Percentiles rank a stretch among this genome's conserved stretches.
Conservation (phyloP, 2,888 invertebrate genomes). For the Fissipunctia ypsillon region DNA sequence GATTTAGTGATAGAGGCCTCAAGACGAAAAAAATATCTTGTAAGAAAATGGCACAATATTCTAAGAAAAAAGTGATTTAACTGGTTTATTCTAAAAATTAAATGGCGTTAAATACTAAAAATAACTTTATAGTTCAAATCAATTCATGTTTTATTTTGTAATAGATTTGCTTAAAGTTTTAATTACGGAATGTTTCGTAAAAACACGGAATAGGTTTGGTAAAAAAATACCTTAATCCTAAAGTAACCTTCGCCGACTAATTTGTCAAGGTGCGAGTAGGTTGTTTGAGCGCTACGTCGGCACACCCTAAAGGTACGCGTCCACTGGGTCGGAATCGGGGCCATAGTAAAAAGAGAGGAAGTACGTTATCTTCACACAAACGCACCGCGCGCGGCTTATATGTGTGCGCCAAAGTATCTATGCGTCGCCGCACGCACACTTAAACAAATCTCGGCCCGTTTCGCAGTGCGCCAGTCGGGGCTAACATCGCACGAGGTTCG, state of each 20-base stretch:
- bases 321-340: too few relatives aligned
- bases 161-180: background rate
- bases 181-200: background rate
- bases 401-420: too few relatives aligned
- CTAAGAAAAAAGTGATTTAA: background rate
- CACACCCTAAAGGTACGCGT: too few relatives aligned
- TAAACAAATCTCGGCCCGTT: too few relatives aligned
- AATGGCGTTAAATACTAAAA: background rate
- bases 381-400: too few relatives aligned
- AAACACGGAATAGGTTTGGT: conserved; percentile 11
- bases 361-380: too few relatives aligned
- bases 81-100: background rate
- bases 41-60: background rate
- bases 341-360: too few relatives aligned
- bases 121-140: background rate
- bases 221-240: conserved; percentile 38
- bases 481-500: too few relatives aligned
- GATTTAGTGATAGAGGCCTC: background rate
- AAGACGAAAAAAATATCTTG: background rate
- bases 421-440: too few relatives aligned
- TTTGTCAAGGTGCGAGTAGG: conserved; percentile 45
- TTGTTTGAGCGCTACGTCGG: conserved; percentile 20
- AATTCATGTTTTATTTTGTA: background rate
- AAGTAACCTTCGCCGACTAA: conserved; percentile 47
- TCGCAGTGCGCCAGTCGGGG: too few relatives aligned